These are phyloP conservation scores for Nycticebus coucang DNA, from an alignment of 2,113 vertebrate genomes.

Conservation along the genomic window DNA sequence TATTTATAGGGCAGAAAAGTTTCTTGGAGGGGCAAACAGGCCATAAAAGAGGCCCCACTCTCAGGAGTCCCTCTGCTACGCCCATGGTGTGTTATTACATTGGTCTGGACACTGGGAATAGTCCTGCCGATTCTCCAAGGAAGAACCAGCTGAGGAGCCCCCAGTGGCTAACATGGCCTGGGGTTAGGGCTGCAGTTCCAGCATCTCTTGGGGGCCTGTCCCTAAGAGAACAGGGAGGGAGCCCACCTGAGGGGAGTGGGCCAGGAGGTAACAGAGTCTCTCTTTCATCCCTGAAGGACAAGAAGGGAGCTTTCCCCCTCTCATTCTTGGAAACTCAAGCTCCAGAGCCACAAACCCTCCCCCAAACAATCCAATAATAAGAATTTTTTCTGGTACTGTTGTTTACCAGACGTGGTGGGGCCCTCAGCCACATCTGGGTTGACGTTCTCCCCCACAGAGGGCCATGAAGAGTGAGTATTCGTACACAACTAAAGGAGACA, in stretches of 20 bases:
- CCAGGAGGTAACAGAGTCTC: background rate
- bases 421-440: background rate
- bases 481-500: no score
- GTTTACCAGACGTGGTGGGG: background rate
- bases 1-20: background rate
- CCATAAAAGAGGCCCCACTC: background rate
- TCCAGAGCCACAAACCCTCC: background rate
- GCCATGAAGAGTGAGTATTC: background rate
- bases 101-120: background rate
- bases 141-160: background rate
- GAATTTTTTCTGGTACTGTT: background rate
- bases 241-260: background rate
- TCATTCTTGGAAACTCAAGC: background rate
- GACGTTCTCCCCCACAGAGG: rapidly evolving
- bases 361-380: background rate
- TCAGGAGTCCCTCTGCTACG: background rate
- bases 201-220: background rate
- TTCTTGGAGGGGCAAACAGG: background rate
- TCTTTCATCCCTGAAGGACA: background rate
- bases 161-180: background rate
- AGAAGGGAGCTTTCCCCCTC: background rate
- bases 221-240: background rate
- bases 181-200: background rate
- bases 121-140: background rate
- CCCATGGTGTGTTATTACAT: background rate